Percentiles rank a stretch among this genome's conserved stretches.
phyloP scores from a whole-genome alignment of 2,888 invertebrate species.

The Acleris emargana region DNA sequence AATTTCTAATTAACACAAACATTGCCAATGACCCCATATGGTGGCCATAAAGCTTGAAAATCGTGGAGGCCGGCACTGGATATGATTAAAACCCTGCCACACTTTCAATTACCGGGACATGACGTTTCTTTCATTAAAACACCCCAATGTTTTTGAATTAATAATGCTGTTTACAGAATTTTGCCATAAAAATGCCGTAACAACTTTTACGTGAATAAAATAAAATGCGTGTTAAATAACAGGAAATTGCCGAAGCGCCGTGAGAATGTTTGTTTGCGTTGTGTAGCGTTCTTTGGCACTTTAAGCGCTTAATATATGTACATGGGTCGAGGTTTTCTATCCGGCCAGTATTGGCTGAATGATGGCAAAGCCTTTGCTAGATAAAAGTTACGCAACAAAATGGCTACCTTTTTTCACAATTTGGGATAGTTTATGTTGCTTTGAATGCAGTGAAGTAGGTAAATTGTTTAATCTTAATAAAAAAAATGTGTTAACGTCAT shows the following conservation, averaged over 20 bases:
- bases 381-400: constrained; percentile 3
- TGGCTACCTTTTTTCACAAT: neutral
- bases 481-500: neutral
- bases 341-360: constrained; percentile 13
- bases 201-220: constrained; percentile 19
- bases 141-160: constrained; percentile 13
- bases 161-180: constrained; percentile 15
- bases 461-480: neutral
- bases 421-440: neutral
- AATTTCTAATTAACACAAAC: constrained; percentile 2
- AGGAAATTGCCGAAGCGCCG: constrained; percentile 24
- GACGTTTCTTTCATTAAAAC: constrained; percentile 17
- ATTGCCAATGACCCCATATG: too few species aligned
- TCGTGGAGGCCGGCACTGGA: too few species aligned
- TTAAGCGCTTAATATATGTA: constrained; percentile 7
- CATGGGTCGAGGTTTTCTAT: constrained; percentile 14
- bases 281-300: neutral
- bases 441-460: too few species aligned
- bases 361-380: neutral
- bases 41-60: too few species aligned
- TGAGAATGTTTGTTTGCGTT: constrained; percentile 7
- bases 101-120: constrained; percentile 13
- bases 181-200: constrained; percentile 8
- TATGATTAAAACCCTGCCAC: constrained; percentile 9
- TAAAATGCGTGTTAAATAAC: constrained; percentile 15